Conservation (phyloP, 2,797 vertebrate species). For the Hozukius guyotensis region DNA sequence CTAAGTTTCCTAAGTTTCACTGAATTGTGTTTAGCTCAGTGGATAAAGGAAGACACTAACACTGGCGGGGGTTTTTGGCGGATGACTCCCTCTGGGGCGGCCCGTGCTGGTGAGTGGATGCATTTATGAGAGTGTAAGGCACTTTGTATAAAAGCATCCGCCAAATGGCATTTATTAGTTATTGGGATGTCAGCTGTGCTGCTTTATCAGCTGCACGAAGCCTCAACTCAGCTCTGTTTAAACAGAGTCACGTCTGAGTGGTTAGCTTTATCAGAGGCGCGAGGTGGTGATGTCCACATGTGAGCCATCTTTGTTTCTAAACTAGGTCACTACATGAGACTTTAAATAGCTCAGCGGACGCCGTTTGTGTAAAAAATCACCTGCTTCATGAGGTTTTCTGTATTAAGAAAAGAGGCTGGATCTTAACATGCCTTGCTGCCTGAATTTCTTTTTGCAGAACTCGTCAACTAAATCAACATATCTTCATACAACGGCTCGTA, state of each 20-base stretch:
- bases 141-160: conserved; percentile 41
- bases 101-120: conserved; percentile 10
- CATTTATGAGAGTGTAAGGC: conserved; percentile 14
- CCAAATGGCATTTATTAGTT: conserved; percentile 21
- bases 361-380: background rate
- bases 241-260: conserved; percentile 23
- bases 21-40: background rate
- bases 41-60: background rate
- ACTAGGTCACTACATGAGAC: conserved; percentile 15
- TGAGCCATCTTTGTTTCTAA: conserved; percentile 4
- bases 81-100: conserved; percentile 4
- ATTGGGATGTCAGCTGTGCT: background rate
- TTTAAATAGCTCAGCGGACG: background rate
- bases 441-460: background rate
- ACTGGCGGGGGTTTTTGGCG: background rate
- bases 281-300: conserved; percentile 14
- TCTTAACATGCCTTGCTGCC: background rate
- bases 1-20: background rate
- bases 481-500: too few relatives aligned
- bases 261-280: background rate
- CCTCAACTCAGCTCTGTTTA: conserved; percentile 6
- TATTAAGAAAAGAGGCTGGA: background rate
- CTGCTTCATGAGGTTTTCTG: background rate
- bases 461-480: background rate
- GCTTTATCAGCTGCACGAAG: conserved; percentile 19